Conservation (phyloP, 2,113 vertebrate genomes). For the Theristicus caerulescens region DNA sequence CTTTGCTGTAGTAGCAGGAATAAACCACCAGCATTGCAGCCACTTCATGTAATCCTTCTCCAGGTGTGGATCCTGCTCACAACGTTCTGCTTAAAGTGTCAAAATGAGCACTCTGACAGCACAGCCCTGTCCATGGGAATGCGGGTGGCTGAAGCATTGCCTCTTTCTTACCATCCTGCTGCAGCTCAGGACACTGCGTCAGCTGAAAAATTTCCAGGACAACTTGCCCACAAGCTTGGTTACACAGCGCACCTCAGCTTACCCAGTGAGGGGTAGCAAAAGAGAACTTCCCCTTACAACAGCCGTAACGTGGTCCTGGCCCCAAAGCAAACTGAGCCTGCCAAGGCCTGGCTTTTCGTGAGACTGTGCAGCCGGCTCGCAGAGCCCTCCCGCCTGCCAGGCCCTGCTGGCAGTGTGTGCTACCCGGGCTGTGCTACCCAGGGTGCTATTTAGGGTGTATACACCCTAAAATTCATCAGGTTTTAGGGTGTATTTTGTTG, state of each 20-base stretch:
- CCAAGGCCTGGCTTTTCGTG: not conserved
- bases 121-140: not conserved
- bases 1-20: not conserved
- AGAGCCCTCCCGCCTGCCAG: not conserved
- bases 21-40: not conserved
- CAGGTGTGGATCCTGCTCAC: not conserved
- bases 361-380: not conserved
- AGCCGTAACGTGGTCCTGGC: not conserved
- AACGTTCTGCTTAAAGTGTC: not conserved
- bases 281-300: not conserved
- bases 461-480: too few relatives aligned
- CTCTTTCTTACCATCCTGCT: not conserved
- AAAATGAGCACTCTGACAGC: not conserved
- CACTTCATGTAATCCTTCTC: not conserved
- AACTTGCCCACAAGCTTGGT: not conserved
- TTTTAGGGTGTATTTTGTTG: not conserved
- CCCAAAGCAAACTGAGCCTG: not conserved
- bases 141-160: rapidly evolving
- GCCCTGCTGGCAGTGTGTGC: too few relatives aligned
- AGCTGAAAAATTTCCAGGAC: not conserved
- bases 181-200: not conserved
- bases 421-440: not conserved
- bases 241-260: not conserved
- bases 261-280: not conserved
- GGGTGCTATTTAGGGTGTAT: not conserved